A percentile compares a stretch with the other conserved stretches of the same genome.
Evolutionary conservation across 30 jellyfish, hydroid and myxozoan species (phyloP).

Genomic region (Hydractinia echinata): DNA sequence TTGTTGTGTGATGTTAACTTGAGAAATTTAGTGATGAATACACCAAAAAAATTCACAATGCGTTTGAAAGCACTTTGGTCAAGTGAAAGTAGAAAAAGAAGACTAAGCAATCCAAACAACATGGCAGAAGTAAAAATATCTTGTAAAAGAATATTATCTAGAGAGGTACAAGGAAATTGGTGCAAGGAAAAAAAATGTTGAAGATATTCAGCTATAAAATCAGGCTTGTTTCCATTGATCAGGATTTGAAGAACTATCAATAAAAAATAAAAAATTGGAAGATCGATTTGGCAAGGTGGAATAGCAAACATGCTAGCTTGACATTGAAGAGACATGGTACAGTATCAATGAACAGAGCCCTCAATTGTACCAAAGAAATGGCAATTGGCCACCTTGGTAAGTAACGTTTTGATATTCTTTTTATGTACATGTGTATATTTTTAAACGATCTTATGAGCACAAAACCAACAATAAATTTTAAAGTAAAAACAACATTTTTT

Average conservation of each 20-base stretch:
- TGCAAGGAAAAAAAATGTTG: neutral
- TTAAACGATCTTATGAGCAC: too few species aligned
- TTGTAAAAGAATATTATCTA: neutral
- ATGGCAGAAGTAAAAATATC: neutral
- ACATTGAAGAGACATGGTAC: conserved; percentile 25
- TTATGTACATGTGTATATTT: neutral
- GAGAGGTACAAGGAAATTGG: neutral
- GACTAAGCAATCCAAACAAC: neutral
- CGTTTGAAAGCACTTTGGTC: too few species aligned
- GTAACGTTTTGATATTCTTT: neutral
- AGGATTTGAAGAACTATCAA: neutral
- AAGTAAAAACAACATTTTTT: too few species aligned
- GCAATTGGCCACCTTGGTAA: conserved; percentile 30
- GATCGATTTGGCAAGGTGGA: conserved; percentile 11
- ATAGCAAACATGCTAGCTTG: conserved; percentile 15
- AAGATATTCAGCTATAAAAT: neutral
- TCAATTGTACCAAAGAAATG: conserved; percentile 27
- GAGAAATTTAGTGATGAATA: too few species aligned
- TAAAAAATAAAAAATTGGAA: neutral
- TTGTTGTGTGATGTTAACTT: too few species aligned
- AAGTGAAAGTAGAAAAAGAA: neutral
- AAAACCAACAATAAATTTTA: too few species aligned
- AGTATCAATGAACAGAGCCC: conserved; percentile 24
- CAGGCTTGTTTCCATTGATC: neutral
- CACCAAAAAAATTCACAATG: too few species aligned